phyloP scores from a whole-genome alignment of 2,888 invertebrate species.

The Gari tellinella region DNA sequence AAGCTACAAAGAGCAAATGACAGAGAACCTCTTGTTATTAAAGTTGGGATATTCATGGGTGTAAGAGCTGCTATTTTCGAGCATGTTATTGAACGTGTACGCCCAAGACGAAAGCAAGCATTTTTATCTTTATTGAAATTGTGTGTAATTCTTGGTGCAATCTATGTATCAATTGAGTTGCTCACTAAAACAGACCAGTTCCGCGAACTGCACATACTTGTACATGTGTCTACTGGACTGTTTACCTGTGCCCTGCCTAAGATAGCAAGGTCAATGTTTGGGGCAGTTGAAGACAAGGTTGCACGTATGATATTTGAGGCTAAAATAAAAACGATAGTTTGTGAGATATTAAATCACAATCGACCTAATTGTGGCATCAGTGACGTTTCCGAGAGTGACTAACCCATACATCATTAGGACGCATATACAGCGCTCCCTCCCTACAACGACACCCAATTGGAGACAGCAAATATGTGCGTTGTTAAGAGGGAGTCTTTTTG shows the following conservation, averaged over 20 bases:
- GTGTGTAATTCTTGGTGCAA: conserved; percentile 31
- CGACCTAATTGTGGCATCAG: too few relatives aligned
- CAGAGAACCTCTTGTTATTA: conserved; percentile 22
- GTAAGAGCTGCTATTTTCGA: conserved; percentile 43
- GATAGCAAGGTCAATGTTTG: conserved; percentile 49
- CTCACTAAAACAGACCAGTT: conserved; percentile 53
- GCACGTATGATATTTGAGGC: too few relatives aligned
- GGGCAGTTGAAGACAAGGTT: not conserved
- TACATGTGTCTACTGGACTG: conserved; percentile 59
- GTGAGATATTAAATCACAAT: too few relatives aligned
- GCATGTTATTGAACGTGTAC: conserved; percentile 43
- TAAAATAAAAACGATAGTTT: too few relatives aligned
- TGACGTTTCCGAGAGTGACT: too few relatives aligned
- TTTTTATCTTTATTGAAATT: conserved; percentile 53
- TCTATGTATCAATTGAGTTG: conserved; percentile 49
- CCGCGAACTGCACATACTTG: conserved; percentile 51
- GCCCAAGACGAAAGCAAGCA: conserved; percentile 56
- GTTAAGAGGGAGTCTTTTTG: too few relatives aligned
- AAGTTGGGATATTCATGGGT: conserved; percentile 22
- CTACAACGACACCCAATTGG: too few relatives aligned
- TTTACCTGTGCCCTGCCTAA: conserved; percentile 61
- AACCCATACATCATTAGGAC: too few relatives aligned
- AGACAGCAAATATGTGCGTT: too few relatives aligned
- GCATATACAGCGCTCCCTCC: too few relatives aligned
- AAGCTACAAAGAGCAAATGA: conserved; percentile 25